These are phyloP conservation scores for Hoplostethus mediterraneus DNA, from an alignment of 2,797 vertebrate species.

Conservation along the genomic window DNA sequence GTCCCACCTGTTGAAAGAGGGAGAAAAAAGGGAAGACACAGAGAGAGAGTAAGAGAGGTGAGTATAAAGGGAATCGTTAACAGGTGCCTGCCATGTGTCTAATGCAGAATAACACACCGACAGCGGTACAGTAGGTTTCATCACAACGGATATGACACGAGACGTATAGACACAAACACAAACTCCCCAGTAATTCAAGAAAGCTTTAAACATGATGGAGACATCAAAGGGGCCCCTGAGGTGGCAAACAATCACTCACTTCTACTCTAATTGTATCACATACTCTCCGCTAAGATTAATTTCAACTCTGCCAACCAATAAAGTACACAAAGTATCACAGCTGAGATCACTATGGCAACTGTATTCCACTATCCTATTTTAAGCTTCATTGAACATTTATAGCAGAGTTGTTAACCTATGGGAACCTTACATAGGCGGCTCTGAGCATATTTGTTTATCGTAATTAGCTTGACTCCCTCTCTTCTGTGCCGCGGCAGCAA, in stretches of 20 bases:
- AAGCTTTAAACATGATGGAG: conserved; percentile 49
- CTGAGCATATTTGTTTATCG: conserved; percentile 84
- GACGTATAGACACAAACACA: conserved; percentile 26
- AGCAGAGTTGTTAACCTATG: conserved; percentile 85
- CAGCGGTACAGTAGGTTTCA: conserved; percentile 29
- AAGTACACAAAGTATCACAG: conserved; percentile 78
- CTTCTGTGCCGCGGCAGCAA: conserved; percentile 47
- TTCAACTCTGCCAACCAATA: conserved; percentile 77
- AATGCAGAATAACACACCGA: conserved; percentile 42
- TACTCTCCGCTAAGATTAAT: conserved; percentile 72
- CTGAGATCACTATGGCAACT: conserved; percentile 85
- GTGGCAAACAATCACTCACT: conserved; percentile 61
- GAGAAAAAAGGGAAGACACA: conserved; percentile 45
- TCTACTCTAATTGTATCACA: conserved; percentile 60
- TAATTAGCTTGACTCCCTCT: conserved; percentile 77
- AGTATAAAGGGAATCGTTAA: conserved; percentile 34
- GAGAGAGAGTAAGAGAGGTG: conserved; percentile 43
- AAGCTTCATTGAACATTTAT: conserved; percentile 86
- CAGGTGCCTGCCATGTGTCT: conserved; percentile 31
- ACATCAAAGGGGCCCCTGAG: conserved; percentile 53
- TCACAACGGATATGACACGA: conserved; percentile 41
- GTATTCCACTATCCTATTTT: conserved; percentile 83
- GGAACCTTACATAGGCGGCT: conserved; percentile 77
- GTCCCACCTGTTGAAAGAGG: conserved; percentile 86
- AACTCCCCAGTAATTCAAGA: conserved; percentile 49